Evolutionary conservation across 2,797 vertebrate species (phyloP), one percentile per base, ranked within the genome.

Genomic region (Crocidura indochinensis): DNA sequence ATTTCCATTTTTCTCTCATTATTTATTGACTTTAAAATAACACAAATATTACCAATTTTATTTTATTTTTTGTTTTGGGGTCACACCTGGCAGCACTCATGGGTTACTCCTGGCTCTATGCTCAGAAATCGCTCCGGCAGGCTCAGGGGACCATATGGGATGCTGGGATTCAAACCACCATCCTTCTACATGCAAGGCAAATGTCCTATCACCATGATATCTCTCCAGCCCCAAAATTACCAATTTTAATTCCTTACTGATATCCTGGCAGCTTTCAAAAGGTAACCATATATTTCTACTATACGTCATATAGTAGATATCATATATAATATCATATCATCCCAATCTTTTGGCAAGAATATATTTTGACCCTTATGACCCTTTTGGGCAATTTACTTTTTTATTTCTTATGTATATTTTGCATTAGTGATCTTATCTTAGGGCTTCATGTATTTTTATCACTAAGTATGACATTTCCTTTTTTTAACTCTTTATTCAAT

Each of bases 341-440:
- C 4, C 12, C 15, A 26, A 12, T 75, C 56, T 14, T 77, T 60
- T 60, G 60, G 44, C 6, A n/a, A 8, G 19, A 53, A 62, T 47
- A 73, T 4, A 15, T 5, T 73, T 2, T 27, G 73, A 73, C 27
- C 29, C 19, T 0, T 60, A 53, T 19, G 38, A 38, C 38, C 38
- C 38, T 38, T 38, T 38, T 22, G 11, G 11, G 74, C 46, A 38
- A 38, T 2, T 68, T 24, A 19, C 3, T 81, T 90, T 19, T 77
- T 64, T n/a, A 44, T 56, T n/a, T 26, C 49, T 47, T 44, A 60
- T 67, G 22, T 69, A 31, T 85, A 92, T 89, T 62, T 72, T 79
- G n/a, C n/a, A n/a, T n/a, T n/a, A n/a, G n/a, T 31, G 9, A 60
- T 4, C 24, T 49, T 24, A 27, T 51, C 56, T 90, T 84, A 1